phyloP scores from a whole-genome alignment of 2,113 vertebrate species.

The Scomber colias region DNA sequence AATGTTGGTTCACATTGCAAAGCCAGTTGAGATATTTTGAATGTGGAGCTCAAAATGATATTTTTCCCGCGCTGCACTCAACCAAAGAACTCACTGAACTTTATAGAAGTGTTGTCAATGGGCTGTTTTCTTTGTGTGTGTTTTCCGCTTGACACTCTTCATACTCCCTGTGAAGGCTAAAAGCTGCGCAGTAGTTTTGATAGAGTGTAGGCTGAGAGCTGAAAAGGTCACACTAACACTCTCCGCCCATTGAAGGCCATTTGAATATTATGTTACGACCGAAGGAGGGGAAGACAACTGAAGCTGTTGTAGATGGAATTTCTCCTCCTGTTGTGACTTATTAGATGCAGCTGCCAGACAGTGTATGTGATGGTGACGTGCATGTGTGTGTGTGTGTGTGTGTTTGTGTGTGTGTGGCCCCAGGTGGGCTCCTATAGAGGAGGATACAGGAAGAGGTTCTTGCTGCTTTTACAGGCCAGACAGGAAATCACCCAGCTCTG shows the following conservation, averaged over 20 bases:
- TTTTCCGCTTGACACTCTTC: constrained; percentile 31
- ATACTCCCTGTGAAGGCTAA: constrained; percentile 38
- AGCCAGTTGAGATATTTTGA: neutral
- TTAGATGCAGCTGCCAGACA: constrained; percentile 57
- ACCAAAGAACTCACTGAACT: constrained; percentile 18
- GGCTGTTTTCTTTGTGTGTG: neutral
- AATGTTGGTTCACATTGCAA: neutral
- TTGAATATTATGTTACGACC: neutral
- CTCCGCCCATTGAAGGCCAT: constrained; percentile 10
- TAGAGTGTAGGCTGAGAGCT: constrained; percentile 41
- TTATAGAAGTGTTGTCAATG: constrained; percentile 6
- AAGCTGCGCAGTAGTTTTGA: constrained; percentile 24
- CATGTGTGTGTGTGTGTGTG: constrained; percentile 38
- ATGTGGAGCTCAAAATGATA: neutral
- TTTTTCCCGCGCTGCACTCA: neutral
- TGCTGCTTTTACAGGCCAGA: constrained; percentile 71
- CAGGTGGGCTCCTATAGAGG: constrained; percentile 64
- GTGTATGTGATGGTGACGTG: constrained; percentile 28
- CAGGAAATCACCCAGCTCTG: constrained; percentile 68
- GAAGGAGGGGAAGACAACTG: neutral
- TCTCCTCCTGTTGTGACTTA: constrained; percentile 37
- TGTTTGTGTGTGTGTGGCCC: constrained; percentile 34
- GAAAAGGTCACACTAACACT: constrained; percentile 59
- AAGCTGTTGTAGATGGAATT: constrained; percentile 4
- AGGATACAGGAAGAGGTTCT: constrained; percentile 67